phyloP scores from a whole-genome alignment of 2,888 invertebrate genomes.

The Acronicta aceris region DNA sequence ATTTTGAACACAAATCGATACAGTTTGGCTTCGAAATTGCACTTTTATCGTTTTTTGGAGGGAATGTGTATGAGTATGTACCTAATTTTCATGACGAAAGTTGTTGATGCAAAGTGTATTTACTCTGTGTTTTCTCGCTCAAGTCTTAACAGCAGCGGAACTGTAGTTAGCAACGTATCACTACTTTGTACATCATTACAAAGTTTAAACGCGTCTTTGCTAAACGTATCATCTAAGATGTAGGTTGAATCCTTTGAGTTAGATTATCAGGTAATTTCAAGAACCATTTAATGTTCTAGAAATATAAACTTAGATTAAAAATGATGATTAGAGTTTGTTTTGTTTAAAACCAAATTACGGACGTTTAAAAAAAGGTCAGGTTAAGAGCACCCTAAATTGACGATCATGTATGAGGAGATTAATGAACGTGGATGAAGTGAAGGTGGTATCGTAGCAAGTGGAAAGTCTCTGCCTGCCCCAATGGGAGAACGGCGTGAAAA shows the following conservation, averaged over 20 bases:
- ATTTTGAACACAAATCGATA: not conserved
- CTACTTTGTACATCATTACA: conserved; percentile 56
- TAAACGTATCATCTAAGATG: conserved; percentile 43
- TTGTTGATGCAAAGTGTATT: conserved; percentile 33
- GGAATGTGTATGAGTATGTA: not conserved
- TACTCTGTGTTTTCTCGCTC: conserved; percentile 38
- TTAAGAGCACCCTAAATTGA: no score
- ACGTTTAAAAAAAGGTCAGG: no score
- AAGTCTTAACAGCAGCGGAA: conserved; percentile 33
- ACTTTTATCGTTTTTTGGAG: not conserved
- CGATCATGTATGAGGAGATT: no score
- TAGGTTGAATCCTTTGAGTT: conserved; percentile 44
- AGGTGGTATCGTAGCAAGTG: no score
- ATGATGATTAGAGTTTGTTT: no score
- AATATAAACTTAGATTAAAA: not conserved
- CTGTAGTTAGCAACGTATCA: conserved; percentile 53
- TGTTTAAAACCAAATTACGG: no score
- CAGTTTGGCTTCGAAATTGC: conserved; percentile 1
- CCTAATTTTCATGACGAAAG: conserved; percentile 18
- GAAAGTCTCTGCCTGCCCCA: no score
- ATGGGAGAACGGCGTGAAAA: no score
- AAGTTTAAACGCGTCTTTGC: conserved; percentile 52
- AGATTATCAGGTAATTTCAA: conserved; percentile 43
- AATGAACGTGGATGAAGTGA: no score
- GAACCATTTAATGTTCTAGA: conserved; percentile 22